Conservation (phyloP, 2,113 vertebrate species). For the Trachemys scripta region DNA sequence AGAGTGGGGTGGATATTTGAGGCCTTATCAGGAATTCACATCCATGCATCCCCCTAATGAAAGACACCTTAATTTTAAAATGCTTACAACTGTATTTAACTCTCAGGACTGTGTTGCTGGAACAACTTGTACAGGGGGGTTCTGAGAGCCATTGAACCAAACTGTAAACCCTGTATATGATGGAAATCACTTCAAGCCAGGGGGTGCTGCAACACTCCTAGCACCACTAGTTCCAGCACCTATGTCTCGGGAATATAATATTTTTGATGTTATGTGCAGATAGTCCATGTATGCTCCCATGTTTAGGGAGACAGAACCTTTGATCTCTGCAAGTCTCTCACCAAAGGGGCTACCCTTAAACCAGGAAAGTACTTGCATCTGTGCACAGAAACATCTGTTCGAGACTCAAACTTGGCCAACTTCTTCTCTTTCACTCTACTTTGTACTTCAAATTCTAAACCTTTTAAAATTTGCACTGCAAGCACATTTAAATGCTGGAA, state of each 20-base stretch:
- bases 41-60: neutral
- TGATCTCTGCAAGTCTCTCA: neutral
- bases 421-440: neutral
- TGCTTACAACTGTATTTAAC: neutral
- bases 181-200: too few species aligned
- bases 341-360: neutral
- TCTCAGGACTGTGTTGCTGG: too few species aligned
- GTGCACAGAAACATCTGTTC: conserved; percentile 7
- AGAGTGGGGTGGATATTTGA: neutral
- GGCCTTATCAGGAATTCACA: neutral
- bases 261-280: neutral
- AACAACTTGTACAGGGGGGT: too few species aligned
- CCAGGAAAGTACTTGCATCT: neutral
- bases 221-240: too few species aligned
- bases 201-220: too few species aligned
- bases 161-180: too few species aligned
- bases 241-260: neutral
- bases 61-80: neutral
- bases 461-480: conserved; percentile 5
- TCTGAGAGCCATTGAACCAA: too few species aligned
- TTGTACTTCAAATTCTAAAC: neutral
- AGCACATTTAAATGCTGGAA: conserved; percentile 45
- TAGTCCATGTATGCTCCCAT: neutral
- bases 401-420: neutral
- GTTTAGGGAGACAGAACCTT: neutral